Percentiles rank a stretch among this genome's conserved stretches.
Evolutionary conservation across 2,113 vertebrate genomes (phyloP).

Genomic region (Gymnorhina tibicen): DNA sequence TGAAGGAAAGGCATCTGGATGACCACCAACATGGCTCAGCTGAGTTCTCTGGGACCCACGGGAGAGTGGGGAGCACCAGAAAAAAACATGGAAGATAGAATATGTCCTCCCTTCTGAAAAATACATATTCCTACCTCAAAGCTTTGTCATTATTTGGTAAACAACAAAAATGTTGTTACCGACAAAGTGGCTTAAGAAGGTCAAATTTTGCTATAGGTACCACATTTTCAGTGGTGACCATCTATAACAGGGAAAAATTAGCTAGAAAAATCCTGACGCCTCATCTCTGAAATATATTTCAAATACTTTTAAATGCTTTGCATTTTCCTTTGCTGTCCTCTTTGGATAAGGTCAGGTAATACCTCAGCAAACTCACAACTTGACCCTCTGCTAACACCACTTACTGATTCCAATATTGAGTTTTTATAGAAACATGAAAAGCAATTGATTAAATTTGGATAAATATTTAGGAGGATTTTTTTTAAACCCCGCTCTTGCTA

Average conservation of each 20-base stretch:
- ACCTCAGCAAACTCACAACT: not conserved
- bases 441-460: not conserved
- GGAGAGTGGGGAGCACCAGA: not conserved
- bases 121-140: not conserved
- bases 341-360: not conserved
- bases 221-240: not conserved
- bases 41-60: not conserved
- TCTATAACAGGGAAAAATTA: not conserved
- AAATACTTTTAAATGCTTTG: not conserved
- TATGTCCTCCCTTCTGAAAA: not conserved
- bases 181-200: not conserved
- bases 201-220: not conserved
- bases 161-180: not conserved
- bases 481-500: not conserved
- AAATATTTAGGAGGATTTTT: not conserved
- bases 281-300: not conserved
- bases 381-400: not conserved
- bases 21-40: not conserved
- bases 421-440: not conserved
- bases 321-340: not conserved
- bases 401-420: not conserved
- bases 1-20: fast-evolving
- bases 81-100: not conserved
- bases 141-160: not conserved
- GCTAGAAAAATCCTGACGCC: not conserved